Conservation (phyloP, 2,797 vertebrate species). For the Alosa sapidissima region DNA sequence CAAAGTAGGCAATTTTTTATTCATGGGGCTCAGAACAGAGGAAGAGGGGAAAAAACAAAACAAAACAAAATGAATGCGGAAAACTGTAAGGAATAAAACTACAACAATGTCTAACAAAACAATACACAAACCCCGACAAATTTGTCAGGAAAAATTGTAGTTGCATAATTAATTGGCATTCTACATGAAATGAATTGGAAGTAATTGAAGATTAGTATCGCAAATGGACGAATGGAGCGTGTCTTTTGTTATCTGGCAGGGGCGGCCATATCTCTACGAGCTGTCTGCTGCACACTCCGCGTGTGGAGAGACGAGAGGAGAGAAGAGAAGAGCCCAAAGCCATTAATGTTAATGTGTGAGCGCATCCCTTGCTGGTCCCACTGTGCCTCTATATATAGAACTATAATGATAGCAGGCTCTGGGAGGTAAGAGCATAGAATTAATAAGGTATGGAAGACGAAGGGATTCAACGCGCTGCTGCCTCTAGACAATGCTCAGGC, state of each 20-base stretch:
- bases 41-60: not conserved
- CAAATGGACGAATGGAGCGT: not conserved
- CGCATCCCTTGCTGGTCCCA: constrained; percentile 75
- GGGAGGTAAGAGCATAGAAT: constrained; percentile 77
- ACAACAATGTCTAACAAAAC: not conserved
- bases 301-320: constrained; percentile 20
- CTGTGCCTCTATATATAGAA: constrained; percentile 79
- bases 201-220: constrained; percentile 39
- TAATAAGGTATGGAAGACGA: constrained; percentile 77
- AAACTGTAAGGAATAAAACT: not conserved
- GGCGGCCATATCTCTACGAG: constrained; percentile 32
- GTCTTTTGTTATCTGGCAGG: constrained; percentile 33
- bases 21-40: not conserved
- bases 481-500: constrained; percentile 70
- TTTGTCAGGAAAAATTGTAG: not conserved
- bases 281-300: constrained; percentile 38
- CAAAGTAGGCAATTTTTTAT: constrained; percentile 38
- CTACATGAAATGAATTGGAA: constrained; percentile 32
- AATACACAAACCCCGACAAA: not conserved
- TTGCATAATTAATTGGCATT: constrained; percentile 23
- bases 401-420: constrained; percentile 78
- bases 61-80: not conserved
- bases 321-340: constrained; percentile 70
- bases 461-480: constrained; percentile 66
- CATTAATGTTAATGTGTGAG: constrained; percentile 79